Conservation (phyloP, 2,113 vertebrate species). For the Ivindomyrus marchei region DNA sequence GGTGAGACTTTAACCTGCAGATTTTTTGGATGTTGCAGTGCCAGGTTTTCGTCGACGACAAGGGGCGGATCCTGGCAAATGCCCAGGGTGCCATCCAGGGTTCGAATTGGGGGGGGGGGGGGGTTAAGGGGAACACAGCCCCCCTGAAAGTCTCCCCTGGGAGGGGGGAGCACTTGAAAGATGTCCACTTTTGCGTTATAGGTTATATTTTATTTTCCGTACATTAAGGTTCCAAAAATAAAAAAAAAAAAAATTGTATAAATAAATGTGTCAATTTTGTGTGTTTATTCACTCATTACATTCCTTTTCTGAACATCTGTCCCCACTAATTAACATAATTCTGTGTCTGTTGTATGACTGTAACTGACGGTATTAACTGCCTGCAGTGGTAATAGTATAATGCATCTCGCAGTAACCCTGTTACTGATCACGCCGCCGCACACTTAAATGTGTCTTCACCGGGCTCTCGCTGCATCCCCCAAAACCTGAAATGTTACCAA, state of each 20-base stretch:
- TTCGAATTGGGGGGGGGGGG: not conserved
- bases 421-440: not conserved
- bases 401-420: not conserved
- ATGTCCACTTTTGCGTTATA: not conserved
- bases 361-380: not conserved
- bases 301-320: not conserved
- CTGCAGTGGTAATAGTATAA: not conserved
- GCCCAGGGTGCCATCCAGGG: not conserved
- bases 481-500: not conserved
- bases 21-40: not conserved
- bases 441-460: not conserved
- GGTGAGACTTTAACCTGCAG: not conserved
- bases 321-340: not conserved
- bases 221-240: too few relatives aligned
- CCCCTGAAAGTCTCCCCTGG: not conserved
- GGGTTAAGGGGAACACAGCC: not conserved
- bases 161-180: not conserved
- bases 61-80: not conserved
- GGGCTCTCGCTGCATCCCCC: too few relatives aligned
- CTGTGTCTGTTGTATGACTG: not conserved
- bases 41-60: not conserved
- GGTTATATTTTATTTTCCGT: not conserved
- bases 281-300: not conserved
- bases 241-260: not conserved
- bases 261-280: not conserved